Evolutionary conservation across 1,140 invertebrate genomes (phyloP).

Genomic region (Sipha flava): DNA sequence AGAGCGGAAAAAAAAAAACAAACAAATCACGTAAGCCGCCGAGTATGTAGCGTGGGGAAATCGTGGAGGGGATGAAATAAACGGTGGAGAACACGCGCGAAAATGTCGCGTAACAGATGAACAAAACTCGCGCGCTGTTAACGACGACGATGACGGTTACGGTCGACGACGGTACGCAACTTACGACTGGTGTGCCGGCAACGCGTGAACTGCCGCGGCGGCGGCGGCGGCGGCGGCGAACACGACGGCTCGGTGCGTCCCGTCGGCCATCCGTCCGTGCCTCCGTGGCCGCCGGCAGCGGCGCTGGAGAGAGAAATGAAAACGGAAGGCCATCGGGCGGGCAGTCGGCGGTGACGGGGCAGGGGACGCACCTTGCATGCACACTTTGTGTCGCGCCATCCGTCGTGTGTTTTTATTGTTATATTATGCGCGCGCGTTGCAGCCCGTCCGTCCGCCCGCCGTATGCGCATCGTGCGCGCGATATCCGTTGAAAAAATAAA

Average conservation of each 20-base stretch:
- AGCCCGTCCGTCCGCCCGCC: not conserved
- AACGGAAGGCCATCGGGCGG: slow-evolving; percentile 20
- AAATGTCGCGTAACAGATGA: too few species aligned
- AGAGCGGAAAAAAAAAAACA: too few species aligned
- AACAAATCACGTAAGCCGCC: too few species aligned
- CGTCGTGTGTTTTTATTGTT: not conserved
- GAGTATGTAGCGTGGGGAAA: too few species aligned
- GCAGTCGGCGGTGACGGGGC: not conserved
- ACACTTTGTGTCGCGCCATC: slow-evolving; percentile 1
- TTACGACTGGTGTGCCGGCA: not conserved
- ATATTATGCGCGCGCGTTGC: not conserved
- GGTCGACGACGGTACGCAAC: not conserved
- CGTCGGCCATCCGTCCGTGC: not conserved
- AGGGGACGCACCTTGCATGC: slow-evolving; percentile 3
- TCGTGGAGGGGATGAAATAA: too few species aligned
- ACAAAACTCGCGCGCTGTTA: not conserved
- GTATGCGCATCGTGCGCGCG: not conserved
- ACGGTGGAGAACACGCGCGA: too few species aligned
- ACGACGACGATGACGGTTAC: not conserved
- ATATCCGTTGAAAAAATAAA: too few species aligned
- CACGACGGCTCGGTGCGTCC: not conserved
- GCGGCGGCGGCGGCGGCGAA: not conserved
- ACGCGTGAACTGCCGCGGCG: slow-evolving; percentile 1
- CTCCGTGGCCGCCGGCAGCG: not conserved
- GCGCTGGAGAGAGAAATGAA: not conserved